A percentile compares a stretch with the other conserved stretches of the same genome.
Evolutionary conservation across 1,140 invertebrate genomes (phyloP).

Genomic region (Centruroides sculpturatus): DNA sequence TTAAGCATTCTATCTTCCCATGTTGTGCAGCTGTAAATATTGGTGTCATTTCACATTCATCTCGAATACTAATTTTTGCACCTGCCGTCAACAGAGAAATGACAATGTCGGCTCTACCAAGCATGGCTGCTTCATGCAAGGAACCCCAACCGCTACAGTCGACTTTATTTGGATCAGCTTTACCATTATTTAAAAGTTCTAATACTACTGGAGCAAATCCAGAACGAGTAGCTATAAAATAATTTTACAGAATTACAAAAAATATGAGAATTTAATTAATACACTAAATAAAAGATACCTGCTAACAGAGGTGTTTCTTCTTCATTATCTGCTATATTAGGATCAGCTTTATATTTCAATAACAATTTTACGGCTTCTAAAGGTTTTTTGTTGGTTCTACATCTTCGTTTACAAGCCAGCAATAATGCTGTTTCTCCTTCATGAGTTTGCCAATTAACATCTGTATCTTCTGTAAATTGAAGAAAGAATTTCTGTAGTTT

Average conservation of each 20-base stretch:
- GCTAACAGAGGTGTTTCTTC: slow-evolving; percentile 13
- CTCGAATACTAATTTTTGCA: slow-evolving; percentile 22
- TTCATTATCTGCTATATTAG: slow-evolving; percentile 21
- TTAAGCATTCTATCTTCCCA: slow-evolving; percentile 23
- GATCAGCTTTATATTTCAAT: slow-evolving; percentile 21
- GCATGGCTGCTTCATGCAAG: slow-evolving; percentile 24
- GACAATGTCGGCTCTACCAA: slow-evolving; percentile 17
- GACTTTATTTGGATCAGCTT: slow-evolving; percentile 21
- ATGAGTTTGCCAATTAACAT: slow-evolving; percentile 28
- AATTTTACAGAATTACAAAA: too few relatives aligned
- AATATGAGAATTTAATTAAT: too few relatives aligned
- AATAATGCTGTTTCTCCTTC: slow-evolving; percentile 27
- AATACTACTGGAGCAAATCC: neutral
- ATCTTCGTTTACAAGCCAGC: slow-evolving; percentile 23
- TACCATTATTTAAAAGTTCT: slow-evolving; percentile 5
- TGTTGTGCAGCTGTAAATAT: slow-evolving; percentile 28
- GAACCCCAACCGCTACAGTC: slow-evolving; percentile 23
- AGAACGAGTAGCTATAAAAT: too few relatives aligned
- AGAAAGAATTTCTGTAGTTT: neutral
- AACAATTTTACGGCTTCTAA: slow-evolving; percentile 21
- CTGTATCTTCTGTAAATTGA: slow-evolving; percentile 12
- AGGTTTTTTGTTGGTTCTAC: slow-evolving; percentile 3
- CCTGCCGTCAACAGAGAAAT: slow-evolving; percentile 22
- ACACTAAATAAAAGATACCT: slow-evolving; percentile 1
- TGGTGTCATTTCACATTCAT: slow-evolving; percentile 27